Evolutionary conservation across 1,140 invertebrate genomes (phyloP), one percentile per base, ranked within the genome.

Genomic region (Platorchestia sp.): DNA sequence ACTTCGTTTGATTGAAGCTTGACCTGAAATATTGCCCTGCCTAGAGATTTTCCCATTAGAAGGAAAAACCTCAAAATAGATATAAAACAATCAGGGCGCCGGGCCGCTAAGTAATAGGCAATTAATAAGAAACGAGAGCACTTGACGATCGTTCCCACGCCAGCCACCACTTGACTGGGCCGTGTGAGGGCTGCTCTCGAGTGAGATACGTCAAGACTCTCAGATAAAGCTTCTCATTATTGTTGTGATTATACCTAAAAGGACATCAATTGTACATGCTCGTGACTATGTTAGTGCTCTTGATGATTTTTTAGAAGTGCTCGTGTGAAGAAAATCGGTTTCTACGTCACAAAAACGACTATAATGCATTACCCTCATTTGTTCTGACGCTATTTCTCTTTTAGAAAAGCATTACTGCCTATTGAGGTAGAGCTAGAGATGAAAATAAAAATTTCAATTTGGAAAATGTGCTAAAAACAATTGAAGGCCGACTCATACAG

Each of bases 191-290:
- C 87, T 89, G 41, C 87, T 89, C 87, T 89, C 43, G 14, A 89
- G 87, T 43, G 3, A 5, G 87, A 89, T 89, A 89, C 41, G n/a
- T 89, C 87, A 89, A 89, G 87, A 19, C 43, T 42, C 87, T 43
- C 87, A 14, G 87, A 89, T 89, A 89, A 89, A 89, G 41, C 43
- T 89, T 14, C 87, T 89, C 42, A 89, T 89, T 89, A 89, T 89
- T 44, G 87, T 89, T 41, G 87, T 89, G 87, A 89, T 89, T 89
- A 89, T 89, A 89, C 14, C 87, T 41, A 7, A 27, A 89, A 43
- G n/a, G 87, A 42, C 41, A 89, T 89, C 42, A 75, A 75, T 75
- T 75, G 14, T 75, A 10, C 59, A 19, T 22, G 27, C 59, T 75
- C 3, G 36, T 19, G 59, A 75, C 27, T 36, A 36, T 75, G 59